Evolutionary conservation across 1,140 invertebrate genomes (phyloP), one percentile per base, ranked within the genome.

Genomic region (Brachionus asplanchnoidis): DNA sequence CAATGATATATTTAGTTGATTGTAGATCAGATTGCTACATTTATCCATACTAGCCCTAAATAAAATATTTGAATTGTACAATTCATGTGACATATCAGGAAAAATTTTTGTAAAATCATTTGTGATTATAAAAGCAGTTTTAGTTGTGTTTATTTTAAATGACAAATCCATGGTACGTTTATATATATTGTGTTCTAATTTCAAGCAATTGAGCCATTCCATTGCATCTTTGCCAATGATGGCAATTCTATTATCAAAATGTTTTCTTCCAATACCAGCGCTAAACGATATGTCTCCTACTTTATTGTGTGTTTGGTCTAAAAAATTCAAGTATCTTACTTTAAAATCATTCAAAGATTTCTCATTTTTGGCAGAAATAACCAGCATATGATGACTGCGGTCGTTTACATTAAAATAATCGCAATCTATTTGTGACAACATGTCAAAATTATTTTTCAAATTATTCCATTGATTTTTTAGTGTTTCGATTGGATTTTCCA

Each of bases 31-130:
- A 17, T 65, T 9, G 17, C 56, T 65, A 26, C 56, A 65, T 26
- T 65, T 65, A 6, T 65, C 23, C 56, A 65, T 65, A 17, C 56
- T 23, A 2, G 56, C 23, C 20, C 17, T 65, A 26, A 65, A 65
- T 17, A 65, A 65, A 65, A 65, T 65, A 65, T 65, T 65, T 12
- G 56, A 65, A n/a, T 65, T 65, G 56, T 65, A 65, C n/a, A 65
- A 26, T n/a, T 65, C 56, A 20, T 65, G 56, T 20, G 56, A 65
- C 56, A 65, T 3, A 20, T 3, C 0, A 65, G 56, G 56, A 9
- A n/a, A 17, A 26, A 65, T 65, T 6, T 23, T 65, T 26, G 11
- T 65, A 8, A 65, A 17, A 20, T 17, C 56, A 65, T 65, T 65
- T 65, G 56, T 65, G 0, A 65, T 65, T n/a, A 65, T 65, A 65